phyloP scores from a whole-genome alignment of 2,888 invertebrate genomes.

The Diarsia brunnea region DNA sequence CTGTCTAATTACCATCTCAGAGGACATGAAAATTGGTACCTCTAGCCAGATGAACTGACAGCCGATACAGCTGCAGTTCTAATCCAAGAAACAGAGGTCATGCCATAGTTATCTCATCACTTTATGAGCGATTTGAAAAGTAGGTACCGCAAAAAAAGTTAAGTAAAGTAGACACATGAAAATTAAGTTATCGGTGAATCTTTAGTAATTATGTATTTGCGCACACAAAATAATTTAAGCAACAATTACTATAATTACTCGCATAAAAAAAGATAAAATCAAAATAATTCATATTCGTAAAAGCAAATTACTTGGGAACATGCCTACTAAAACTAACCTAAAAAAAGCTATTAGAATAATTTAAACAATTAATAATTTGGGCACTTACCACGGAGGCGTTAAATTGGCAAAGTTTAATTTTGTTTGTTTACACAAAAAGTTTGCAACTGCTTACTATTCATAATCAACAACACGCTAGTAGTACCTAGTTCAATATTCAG shows the following conservation, averaged over 20 bases:
- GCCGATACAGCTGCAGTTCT: neutral
- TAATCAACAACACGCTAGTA: neutral
- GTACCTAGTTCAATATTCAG: too few species aligned
- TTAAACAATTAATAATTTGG: slow-evolving; percentile 6
- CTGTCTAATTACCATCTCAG: too few species aligned
- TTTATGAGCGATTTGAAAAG: neutral
- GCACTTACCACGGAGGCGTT: neutral
- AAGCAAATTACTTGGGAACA: neutral
- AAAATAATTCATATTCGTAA: neutral
- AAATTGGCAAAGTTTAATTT: neutral
- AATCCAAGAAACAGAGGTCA: neutral
- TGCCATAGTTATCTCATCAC: neutral
- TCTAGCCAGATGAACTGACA: neutral
- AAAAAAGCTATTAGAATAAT: neutral
- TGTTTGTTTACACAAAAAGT: neutral
- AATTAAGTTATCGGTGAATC: neutral
- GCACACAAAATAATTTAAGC: neutral
- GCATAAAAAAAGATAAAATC: slow-evolving; percentile 13
- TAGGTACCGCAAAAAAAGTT: too few species aligned
- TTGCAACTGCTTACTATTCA: neutral
- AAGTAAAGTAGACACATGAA: too few species aligned
- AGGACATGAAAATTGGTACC: too few species aligned
- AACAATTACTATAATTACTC: slow-evolving; percentile 15
- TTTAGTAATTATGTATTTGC: neutral
- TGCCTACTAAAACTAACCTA: neutral